These are phyloP conservation scores for Lepeophtheirus salmonis DNA, from an alignment of 1,140 invertebrate species.

Conservation along the genomic window DNA sequence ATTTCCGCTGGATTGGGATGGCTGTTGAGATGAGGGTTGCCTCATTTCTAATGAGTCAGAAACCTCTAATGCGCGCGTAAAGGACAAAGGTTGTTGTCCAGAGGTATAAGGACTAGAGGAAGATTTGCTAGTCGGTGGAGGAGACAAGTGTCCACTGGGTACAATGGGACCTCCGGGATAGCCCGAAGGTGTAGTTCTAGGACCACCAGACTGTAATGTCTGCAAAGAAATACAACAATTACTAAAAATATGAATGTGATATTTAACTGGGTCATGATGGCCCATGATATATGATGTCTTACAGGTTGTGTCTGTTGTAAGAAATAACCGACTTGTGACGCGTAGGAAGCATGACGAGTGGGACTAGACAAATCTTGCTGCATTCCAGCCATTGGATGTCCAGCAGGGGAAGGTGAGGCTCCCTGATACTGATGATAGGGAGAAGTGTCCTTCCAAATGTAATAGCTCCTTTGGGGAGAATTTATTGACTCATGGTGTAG, in stretches of 20 bases:
- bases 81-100: slow-evolving; percentile 12
- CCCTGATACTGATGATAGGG: background rate
- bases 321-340: slow-evolving; percentile 14
- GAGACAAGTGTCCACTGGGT: slow-evolving; percentile 8
- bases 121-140: background rate
- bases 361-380: background rate
- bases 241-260: no score
- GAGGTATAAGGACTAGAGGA: background rate
- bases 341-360: slow-evolving; percentile 5
- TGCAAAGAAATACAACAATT: no score
- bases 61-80: slow-evolving; percentile 13
- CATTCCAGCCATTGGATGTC: no score
- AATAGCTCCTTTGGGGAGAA: slow-evolving; percentile 10
- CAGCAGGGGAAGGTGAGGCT: background rate
- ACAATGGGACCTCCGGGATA: slow-evolving; percentile 16
- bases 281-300: no score
- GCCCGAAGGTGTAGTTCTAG: slow-evolving; percentile 16
- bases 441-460: slow-evolving; percentile 11
- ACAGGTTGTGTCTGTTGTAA: slow-evolving; percentile 10
- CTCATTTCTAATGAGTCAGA: background rate
- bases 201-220: slow-evolving; percentile 14
- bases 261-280: no score
- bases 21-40: background rate
- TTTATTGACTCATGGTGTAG: background rate
- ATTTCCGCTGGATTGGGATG: background rate